Base-by-base conservation (phyloP, 2,113 vertebrate genomes). In the Hemiprocne comata region DNA sequence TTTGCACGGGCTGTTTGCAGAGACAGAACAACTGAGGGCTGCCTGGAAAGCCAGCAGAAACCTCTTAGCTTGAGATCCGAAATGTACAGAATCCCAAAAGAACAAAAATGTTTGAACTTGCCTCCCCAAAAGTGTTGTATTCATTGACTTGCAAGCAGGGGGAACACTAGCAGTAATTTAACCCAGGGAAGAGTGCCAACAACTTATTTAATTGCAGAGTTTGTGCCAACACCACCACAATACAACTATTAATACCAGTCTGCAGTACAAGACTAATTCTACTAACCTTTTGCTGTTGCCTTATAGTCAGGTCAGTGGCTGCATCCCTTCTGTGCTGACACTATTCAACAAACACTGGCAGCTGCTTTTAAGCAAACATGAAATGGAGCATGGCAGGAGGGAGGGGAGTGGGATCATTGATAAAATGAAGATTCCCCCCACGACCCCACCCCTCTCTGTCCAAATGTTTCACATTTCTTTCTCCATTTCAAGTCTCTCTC, bases 181-280 rank as follows among this genome's bases (percentile, higher is more conserved):
- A 98, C 96, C 93, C 93, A 94, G 92, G 95, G 88, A 95, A 96
- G 79, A 87, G 83, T 65, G 84, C 97, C 96, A 98, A 94, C 93
- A 94, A 90, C 90, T 96, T 96, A 90, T 91, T 97, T 97, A 97
- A 98, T 95, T 97, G 93, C 91, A 91, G 91, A 97, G 81, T 95
- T 82, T 17, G 83, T 97, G 97, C 97, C 98, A 98, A 97, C 89
- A 94, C 4, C 33, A 51, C 82, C 82, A 97, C 97, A 97, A 97
- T 94, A 94, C 95, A 97, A 94, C 97, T 95, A 93, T 98, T 97
- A 98, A 98, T 95, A 94, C 75, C 93, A 80, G 94, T 83, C 92
- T 88, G 87, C 95, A 95, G 94, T 96, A 97, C 90, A 95, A 96
- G 87, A 94, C 96, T 96, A 96, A 98, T 98, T 98, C 97, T 97